Evolutionary conservation across 2,113 vertebrate species (phyloP).

Genomic region (Nothoprocta pentlandii): DNA sequence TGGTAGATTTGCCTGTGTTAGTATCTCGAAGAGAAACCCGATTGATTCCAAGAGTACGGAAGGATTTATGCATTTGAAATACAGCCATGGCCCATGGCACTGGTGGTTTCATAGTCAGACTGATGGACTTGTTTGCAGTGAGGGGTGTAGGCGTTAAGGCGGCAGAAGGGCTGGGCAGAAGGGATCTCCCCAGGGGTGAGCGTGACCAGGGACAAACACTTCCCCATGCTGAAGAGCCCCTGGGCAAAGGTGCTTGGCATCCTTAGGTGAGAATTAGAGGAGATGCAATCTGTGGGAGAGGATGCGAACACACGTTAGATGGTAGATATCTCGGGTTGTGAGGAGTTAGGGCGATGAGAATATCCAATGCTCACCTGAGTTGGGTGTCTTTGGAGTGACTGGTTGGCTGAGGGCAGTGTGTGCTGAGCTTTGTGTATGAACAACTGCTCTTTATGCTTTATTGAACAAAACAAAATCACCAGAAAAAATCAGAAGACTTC

Average conservation of each 20-base stretch:
- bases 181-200: not conserved
- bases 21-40: constrained; percentile 9
- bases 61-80: constrained; percentile 22
- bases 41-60: constrained; percentile 2
- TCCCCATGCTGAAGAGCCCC: not conserved
- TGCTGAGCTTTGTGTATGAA: not conserved
- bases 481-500: not conserved
- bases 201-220: not conserved
- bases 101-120: not conserved
- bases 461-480: not conserved
- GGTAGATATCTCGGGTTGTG: not conserved
- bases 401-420: not conserved
- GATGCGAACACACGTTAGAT: accelerated
- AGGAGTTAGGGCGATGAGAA: not conserved
- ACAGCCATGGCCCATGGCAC: not conserved
- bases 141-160: not conserved
- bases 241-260: not conserved
- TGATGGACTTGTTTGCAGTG: accelerated
- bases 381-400: not conserved
- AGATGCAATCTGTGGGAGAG: accelerated
- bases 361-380: not conserved
- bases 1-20: not conserved
- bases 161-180: not conserved
- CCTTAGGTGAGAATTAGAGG: accelerated
- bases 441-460: not conserved